Conservation (phyloP, 2,113 vertebrate genomes). For the Hippopotamus amphibius region DNA sequence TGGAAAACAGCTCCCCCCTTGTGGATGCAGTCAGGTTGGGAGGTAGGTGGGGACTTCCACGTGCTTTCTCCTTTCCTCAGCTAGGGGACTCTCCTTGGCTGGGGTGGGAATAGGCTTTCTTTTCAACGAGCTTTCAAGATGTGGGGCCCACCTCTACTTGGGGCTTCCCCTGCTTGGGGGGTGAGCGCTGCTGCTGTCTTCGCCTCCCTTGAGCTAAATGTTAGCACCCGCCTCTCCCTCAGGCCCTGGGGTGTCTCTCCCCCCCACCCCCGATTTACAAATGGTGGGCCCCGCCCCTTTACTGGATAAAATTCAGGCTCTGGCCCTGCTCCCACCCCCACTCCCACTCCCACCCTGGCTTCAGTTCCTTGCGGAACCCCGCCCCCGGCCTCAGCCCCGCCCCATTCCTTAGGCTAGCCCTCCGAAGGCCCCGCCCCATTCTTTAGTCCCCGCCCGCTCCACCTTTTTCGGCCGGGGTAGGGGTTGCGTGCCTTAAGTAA, state of each 20-base stretch:
- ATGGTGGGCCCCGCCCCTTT: neutral
- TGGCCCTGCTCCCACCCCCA: too few relatives aligned
- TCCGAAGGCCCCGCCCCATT: neutral
- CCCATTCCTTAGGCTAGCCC: neutral
- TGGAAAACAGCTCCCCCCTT: neutral
- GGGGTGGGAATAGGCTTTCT: neutral
- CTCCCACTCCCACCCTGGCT: neutral
- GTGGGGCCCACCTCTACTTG: neutral
- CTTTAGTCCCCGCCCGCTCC: too few relatives aligned
- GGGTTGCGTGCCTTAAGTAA: neutral
- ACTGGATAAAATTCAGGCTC: neutral
- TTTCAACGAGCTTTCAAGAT: neutral
- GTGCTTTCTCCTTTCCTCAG: neutral
- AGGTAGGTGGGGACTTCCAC: neutral
- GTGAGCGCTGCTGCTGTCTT: neutral
- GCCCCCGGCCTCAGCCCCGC: neutral
- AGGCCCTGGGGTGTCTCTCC: neutral
- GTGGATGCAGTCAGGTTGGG: neutral
- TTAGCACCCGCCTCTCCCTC: fast-evolving
- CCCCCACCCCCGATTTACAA: neutral
- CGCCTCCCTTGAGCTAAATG: neutral
- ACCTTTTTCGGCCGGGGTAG: fast-evolving
- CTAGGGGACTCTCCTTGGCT: neutral
- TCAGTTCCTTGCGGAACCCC: neutral
- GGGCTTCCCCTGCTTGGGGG: neutral